Evolutionary conservation across 2,888 invertebrate species (phyloP).

Genomic region (Muscina levida): DNA sequence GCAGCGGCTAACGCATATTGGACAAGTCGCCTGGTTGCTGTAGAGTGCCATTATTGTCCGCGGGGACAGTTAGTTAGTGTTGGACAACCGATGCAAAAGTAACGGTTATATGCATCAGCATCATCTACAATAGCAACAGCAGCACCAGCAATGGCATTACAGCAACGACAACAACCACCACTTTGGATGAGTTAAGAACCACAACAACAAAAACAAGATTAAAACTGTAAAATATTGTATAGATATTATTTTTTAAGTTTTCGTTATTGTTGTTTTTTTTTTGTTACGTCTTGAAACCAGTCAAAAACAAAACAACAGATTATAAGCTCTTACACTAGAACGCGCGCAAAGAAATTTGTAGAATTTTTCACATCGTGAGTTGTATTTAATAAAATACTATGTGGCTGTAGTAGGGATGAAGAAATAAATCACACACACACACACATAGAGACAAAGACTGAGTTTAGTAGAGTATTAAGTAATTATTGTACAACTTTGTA

Average conservation of each 20-base stretch:
- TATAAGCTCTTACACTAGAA: slow-evolving; percentile 1
- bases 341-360: slow-evolving; percentile 19
- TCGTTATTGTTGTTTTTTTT: slow-evolving; percentile 16
- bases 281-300: slow-evolving; percentile 49
- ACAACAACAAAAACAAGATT: slow-evolving; percentile 54
- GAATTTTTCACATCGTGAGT: slow-evolving; percentile 56
- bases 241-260: slow-evolving; percentile 13
- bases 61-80: slow-evolving; percentile 45
- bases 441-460: too few relatives aligned
- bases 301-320: slow-evolving; percentile 47
- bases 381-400: too few relatives aligned
- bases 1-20: slow-evolving; percentile 22
- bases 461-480: too few relatives aligned
- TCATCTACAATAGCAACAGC: slow-evolving; percentile 5
- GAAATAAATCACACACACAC: too few relatives aligned
- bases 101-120: slow-evolving; percentile 24
- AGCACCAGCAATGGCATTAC: slow-evolving; percentile 34
- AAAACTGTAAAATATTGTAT: slow-evolving; percentile 63
- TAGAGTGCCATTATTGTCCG: slow-evolving; percentile 52
- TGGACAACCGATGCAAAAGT: slow-evolving; percentile 15
- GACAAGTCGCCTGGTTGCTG: neutral
- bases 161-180: slow-evolving; percentile 49
- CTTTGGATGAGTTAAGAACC: neutral
- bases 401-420: too few relatives aligned
- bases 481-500: too few relatives aligned